A percentile compares a stretch with the other conserved stretches of the same genome.
These are phyloP conservation scores for Hippopotamyrus pictus DNA, from an alignment of 2,797 vertebrate species.

Conservation along the genomic window DNA sequence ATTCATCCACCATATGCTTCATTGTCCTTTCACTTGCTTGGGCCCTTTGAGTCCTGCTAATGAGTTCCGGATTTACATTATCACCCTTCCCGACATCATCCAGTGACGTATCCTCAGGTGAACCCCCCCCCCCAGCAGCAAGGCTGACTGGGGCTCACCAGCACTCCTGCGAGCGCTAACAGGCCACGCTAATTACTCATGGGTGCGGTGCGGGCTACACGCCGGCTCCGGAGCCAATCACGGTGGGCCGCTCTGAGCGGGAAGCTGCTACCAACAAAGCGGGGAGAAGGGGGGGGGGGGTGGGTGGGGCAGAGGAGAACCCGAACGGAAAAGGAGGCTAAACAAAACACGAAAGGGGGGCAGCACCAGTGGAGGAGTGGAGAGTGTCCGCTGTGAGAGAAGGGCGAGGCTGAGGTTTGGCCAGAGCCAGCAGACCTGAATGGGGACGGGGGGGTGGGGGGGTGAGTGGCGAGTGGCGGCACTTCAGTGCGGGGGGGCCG, in stretches of 20 bases:
- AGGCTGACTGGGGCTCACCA: background rate
- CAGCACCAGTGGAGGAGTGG: slow-evolving; percentile 13
- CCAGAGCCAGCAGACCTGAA: slow-evolving; percentile 37
- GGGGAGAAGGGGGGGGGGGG: too few species aligned
- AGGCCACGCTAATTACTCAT: background rate
- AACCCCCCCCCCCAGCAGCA: background rate
- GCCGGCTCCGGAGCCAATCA: background rate
- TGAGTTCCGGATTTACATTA: background rate
- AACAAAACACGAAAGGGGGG: slow-evolving; percentile 3
- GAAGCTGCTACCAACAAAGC: background rate
- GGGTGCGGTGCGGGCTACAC: background rate
- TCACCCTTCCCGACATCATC: background rate
- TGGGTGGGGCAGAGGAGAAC: background rate
- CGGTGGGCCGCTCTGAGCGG: background rate
- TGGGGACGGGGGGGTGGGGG: slow-evolving; percentile 42
- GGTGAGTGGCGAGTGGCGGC: slow-evolving; percentile 26
- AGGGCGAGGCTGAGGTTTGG: slow-evolving; percentile 41
- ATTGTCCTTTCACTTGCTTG: background rate
- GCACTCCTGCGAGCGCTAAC: background rate
- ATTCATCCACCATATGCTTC: slow-evolving; percentile 9
- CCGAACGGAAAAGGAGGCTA: background rate
- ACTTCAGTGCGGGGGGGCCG: slow-evolving; percentile 40
- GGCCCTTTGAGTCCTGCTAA: background rate
- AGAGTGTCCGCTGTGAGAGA: slow-evolving; percentile 34
- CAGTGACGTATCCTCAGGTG: background rate